Percentiles rank a stretch among this genome's conserved stretches.
These are phyloP conservation scores for Hemichromis elongatus DNA, from an alignment of 2,113 vertebrate genomes.

Conservation along the genomic window DNA sequence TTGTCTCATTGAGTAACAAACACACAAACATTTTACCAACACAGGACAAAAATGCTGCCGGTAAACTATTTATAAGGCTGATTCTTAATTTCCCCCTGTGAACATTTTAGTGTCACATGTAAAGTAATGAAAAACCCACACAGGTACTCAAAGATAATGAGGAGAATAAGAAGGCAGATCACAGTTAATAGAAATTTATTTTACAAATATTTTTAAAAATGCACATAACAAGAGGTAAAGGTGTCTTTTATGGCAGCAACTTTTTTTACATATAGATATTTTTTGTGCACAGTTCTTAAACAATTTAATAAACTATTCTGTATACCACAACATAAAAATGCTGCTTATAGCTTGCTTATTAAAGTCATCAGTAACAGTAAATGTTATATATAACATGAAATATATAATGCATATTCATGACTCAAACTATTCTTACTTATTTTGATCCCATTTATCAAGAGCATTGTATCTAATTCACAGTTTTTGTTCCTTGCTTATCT, in stretches of 20 bases:
- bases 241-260: neutral
- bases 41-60: neutral
- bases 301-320: too few species aligned
- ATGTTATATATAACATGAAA: neutral
- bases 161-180: neutral
- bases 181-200: neutral
- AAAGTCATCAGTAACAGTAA: neutral
- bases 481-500: neutral
- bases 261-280: neutral
- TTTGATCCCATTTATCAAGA: neutral
- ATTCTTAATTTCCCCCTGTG: neutral
- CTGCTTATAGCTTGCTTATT: fast-evolving
- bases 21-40: neutral
- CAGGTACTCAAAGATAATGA: neutral
- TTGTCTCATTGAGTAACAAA: neutral
- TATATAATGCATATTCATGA: neutral
- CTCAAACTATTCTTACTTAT: neutral
- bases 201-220: neutral
- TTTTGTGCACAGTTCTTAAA: neutral
- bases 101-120: neutral
- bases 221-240: neutral
- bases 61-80: neutral
- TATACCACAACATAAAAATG: neutral
- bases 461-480: neutral
- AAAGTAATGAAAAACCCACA: neutral